A percentile compares a stretch with the other conserved stretches of the same genome.
Conservation (phyloP, 2,888 invertebrate species). For the Lypha dubia region DNA sequence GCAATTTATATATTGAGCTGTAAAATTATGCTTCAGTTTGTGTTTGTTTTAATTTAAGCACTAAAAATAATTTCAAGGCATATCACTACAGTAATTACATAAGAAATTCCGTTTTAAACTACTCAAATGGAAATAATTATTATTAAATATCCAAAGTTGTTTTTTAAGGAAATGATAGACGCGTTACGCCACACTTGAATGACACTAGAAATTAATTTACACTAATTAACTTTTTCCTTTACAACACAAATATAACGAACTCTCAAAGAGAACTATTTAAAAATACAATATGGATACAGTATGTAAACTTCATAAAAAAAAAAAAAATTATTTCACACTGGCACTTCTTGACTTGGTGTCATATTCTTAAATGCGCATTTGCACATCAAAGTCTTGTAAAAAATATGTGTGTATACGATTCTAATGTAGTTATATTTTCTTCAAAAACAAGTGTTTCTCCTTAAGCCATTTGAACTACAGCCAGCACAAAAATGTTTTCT, state of each 20-base stretch:
- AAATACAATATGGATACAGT: not conserved
- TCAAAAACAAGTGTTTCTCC: not conserved
- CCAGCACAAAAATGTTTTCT: not conserved
- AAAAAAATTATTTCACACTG: not conserved
- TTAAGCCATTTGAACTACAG: not conserved
- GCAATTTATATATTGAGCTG: too few relatives aligned
- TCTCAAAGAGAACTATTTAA: not conserved
- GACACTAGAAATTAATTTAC: not conserved
- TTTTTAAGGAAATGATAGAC: too few relatives aligned
- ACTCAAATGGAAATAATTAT: too few relatives aligned
- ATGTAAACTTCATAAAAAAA: not conserved
- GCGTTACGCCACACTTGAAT: too few relatives aligned
- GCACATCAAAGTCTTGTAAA: not conserved
- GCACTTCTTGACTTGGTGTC: not conserved
- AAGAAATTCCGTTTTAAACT: too few relatives aligned
- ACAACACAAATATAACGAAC: not conserved
- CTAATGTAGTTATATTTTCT: not conserved
- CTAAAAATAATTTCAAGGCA: too few relatives aligned
- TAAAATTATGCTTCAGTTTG: too few relatives aligned
- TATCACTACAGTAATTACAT: too few relatives aligned
- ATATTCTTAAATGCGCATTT: not conserved
- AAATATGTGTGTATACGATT: too few relatives aligned
- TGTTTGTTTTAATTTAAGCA: not conserved
- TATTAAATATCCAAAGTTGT: too few relatives aligned
- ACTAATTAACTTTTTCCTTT: not conserved